phyloP scores from a whole-genome alignment of 2,113 vertebrate genomes.

The Protobothrops mucrosquamatus region DNA sequence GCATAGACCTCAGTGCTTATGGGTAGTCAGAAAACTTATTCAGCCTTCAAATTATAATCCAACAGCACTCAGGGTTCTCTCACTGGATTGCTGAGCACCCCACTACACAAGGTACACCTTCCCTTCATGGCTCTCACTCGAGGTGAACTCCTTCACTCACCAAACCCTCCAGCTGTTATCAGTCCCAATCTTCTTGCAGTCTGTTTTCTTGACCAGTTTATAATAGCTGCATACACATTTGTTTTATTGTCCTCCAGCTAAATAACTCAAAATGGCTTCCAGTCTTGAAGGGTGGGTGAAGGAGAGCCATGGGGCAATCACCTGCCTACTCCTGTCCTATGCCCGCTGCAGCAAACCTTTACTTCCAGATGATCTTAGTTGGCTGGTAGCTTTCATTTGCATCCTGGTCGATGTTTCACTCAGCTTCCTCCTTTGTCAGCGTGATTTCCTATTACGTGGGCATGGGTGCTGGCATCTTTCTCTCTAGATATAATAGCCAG shows the following conservation, averaged over 20 bases:
- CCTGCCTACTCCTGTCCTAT: background rate
- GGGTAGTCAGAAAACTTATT: background rate
- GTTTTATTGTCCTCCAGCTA: background rate
- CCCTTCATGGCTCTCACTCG: background rate
- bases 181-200: background rate
- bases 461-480: background rate
- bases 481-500: background rate
- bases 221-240: background rate
- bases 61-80: background rate
- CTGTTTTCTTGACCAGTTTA: background rate
- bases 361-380: background rate
- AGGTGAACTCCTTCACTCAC: background rate
- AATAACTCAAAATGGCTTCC: background rate
- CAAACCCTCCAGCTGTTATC: background rate
- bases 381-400: background rate
- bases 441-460: background rate
- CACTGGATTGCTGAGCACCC: background rate
- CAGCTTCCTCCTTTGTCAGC: background rate
- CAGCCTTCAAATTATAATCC: background rate
- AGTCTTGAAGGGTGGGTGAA: background rate
- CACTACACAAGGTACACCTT: background rate
- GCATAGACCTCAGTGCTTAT: background rate
- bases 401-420: background rate
- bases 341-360: background rate
- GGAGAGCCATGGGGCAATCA: background rate